phyloP scores from a whole-genome alignment of 2,888 invertebrate genomes.

The Sympetrum striolatum region DNA sequence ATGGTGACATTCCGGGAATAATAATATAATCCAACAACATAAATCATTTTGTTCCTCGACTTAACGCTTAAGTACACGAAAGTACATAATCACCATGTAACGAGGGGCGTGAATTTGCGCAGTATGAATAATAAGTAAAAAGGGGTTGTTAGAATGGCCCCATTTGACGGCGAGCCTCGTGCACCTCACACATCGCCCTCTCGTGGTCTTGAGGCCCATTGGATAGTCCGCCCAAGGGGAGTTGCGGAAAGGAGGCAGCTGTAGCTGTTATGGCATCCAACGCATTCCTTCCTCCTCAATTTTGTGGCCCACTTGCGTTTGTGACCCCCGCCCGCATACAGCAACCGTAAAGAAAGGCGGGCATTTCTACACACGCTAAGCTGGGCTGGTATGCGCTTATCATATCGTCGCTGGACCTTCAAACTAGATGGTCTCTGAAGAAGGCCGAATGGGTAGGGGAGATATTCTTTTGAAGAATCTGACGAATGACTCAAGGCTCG shows the following conservation, averaged over 20 bases:
- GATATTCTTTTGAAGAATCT: slow-evolving; percentile 34
- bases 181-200: background rate
- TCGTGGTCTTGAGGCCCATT: too few relatives aligned
- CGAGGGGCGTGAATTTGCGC: background rate
- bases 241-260: background rate
- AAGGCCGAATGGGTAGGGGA: background rate
- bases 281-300: slow-evolving; percentile 10
- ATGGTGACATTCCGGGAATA: too few relatives aligned
- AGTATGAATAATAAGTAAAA: background rate
- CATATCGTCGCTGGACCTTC: slow-evolving; percentile 9
- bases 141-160: background rate
- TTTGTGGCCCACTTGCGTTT: slow-evolving; percentile 20
- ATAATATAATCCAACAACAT: too few relatives aligned
- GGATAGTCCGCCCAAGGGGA: background rate
- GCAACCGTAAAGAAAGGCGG: background rate
- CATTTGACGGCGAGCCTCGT: background rate
- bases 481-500: slow-evolving; percentile 9
- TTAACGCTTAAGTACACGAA: too few relatives aligned
- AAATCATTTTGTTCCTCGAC: too few relatives aligned
- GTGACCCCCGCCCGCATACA: background rate
- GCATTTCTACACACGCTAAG: background rate
- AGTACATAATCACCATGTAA: too few relatives aligned
- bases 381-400: slow-evolving; percentile 11
- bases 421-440: background rate
- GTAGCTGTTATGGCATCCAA: background rate